Evolutionary conservation across 53 echinoderm and acorn worm genomes (phyloP).

Genomic region (Stichopus horrens): DNA sequence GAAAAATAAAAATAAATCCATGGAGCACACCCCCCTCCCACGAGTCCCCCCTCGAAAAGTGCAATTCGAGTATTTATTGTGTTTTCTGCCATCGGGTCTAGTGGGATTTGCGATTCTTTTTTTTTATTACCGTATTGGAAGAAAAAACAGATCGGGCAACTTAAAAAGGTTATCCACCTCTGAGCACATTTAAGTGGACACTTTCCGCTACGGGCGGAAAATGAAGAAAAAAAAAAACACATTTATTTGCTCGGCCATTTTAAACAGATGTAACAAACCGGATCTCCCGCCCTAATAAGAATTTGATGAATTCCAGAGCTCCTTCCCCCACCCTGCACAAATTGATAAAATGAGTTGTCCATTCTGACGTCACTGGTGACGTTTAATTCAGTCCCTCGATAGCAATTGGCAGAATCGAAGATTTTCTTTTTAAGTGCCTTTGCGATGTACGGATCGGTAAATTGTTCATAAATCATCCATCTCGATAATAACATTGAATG

Average conservation of each 20-base stretch:
- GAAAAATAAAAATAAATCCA: no score
- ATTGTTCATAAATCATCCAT: not conserved
- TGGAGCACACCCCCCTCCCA: no score
- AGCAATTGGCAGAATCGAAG: not conserved
- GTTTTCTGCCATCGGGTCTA: no score
- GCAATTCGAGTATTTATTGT: no score
- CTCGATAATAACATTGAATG: not conserved
- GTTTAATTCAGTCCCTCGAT: not conserved
- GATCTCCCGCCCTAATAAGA: constrained; percentile 4
- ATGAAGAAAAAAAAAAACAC: not conserved
- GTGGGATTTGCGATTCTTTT: no score
- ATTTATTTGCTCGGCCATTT: not conserved
- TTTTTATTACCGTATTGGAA: no score
- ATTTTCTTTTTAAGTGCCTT: not conserved
- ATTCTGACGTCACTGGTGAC: not conserved
- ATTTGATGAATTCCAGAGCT: constrained; percentile 7
- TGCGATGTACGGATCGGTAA: not conserved
- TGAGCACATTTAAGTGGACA: no score
- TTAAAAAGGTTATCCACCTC: no score
- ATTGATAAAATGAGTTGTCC: constrained; percentile 3
- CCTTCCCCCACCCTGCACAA: not conserved
- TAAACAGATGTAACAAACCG: not conserved
- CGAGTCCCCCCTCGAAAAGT: no score
- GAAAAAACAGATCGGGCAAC: no score
- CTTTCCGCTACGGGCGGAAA: no score